A percentile compares a stretch with the other conserved stretches of the same genome.
Evolutionary conservation across 2,113 vertebrate genomes (phyloP).

Genomic region (Cyanistes caeruleus): DNA sequence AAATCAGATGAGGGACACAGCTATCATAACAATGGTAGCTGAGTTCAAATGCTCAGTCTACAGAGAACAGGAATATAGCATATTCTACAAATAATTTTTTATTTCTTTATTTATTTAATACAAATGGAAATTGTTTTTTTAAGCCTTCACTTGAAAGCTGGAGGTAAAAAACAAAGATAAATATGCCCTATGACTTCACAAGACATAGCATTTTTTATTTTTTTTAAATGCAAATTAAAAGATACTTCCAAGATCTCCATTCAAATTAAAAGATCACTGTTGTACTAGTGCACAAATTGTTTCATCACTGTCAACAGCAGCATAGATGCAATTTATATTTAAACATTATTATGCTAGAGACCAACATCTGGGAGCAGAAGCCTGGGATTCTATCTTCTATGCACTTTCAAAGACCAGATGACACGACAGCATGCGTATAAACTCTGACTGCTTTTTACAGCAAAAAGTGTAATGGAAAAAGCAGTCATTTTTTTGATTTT

Average conservation of each 20-base stretch:
- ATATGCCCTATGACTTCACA: not conserved
- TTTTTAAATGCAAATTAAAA: not conserved
- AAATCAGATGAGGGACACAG: conserved; percentile 61
- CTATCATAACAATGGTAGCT: conserved; percentile 64
- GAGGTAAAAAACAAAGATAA: not conserved
- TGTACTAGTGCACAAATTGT: not conserved
- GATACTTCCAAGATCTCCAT: not conserved
- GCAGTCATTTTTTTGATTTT: not conserved
- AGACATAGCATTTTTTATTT: not conserved
- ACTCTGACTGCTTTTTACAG: not conserved
- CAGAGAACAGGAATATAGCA: not conserved
- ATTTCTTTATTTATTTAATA: conserved; percentile 46
- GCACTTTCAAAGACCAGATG: not conserved
- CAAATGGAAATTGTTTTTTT: conserved; percentile 17
- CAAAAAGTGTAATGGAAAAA: not conserved
- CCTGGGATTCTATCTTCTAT: not conserved
- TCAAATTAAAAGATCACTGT: not conserved
- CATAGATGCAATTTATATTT: not conserved
- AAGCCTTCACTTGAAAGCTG: not conserved
- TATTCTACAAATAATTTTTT: conserved; percentile 8
- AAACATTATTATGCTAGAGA: not conserved
- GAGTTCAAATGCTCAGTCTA: conserved; percentile 57
- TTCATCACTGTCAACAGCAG: not conserved
- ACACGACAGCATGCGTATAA: not conserved
- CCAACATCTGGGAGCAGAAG: not conserved